These are phyloP conservation scores for Cricetomys ansorgei DNA, from an alignment of 2,113 vertebrate genomes.

Conservation along the genomic window DNA sequence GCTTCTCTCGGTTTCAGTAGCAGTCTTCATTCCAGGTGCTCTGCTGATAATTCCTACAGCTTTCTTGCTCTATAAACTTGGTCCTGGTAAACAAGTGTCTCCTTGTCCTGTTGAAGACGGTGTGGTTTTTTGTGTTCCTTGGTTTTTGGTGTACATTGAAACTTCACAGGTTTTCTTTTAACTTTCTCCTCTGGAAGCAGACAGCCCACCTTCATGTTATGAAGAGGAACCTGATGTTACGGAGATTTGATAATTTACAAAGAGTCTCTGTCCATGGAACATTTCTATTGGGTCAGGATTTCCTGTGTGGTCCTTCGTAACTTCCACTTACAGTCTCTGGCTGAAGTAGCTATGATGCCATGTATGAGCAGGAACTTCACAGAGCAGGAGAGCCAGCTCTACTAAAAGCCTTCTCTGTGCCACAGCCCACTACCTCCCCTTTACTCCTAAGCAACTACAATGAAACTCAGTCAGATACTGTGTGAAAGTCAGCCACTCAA, in stretches of 20 bases:
- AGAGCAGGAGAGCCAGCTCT: neutral
- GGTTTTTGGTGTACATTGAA: neutral
- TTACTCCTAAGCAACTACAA: neutral
- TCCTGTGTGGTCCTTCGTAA: neutral
- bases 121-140: neutral
- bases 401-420: neutral
- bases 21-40: too few relatives aligned
- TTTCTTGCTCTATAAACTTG: neutral
- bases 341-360: neutral
- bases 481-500: too few relatives aligned
- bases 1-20: too few relatives aligned
- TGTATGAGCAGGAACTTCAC: neutral
- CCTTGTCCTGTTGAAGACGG: neutral
- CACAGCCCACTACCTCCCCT: neutral
- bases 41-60: too few relatives aligned
- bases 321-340: neutral
- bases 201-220: neutral
- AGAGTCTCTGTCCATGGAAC: neutral
- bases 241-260: too few relatives aligned
- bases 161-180: neutral
- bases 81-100: neutral
- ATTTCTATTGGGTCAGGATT: neutral
- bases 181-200: neutral
- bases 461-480: neutral
- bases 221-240: fast-evolving